These are phyloP conservation scores for Gymnarchus niloticus DNA, from an alignment of 2,113 vertebrate genomes.

Conservation along the genomic window DNA sequence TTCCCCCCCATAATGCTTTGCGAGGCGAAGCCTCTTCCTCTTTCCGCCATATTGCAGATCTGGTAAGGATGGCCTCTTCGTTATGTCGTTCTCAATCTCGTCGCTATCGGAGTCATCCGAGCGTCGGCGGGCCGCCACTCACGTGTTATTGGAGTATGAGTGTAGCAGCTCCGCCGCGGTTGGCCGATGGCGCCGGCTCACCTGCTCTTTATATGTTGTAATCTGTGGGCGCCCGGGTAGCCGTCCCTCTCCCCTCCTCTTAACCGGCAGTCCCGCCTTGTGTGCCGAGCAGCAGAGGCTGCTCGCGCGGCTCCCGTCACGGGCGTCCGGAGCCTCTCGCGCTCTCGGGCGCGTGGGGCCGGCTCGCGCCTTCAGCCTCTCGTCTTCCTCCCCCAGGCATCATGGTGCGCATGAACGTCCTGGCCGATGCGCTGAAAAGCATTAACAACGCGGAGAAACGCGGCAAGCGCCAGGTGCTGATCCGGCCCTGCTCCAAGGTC, in stretches of 20 bases:
- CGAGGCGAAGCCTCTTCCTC: slow-evolving; percentile 62
- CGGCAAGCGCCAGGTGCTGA: slow-evolving; percentile 96
- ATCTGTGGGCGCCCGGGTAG: background rate
- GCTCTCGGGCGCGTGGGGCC: too few relatives aligned
- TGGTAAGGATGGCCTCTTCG: slow-evolving; percentile 67
- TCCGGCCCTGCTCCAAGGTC: slow-evolving; percentile 96
- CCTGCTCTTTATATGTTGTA: background rate
- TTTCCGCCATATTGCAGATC: slow-evolving; percentile 97
- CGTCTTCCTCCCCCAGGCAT: slow-evolving; percentile 64
- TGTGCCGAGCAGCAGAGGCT: too few relatives aligned
- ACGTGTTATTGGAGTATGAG: background rate
- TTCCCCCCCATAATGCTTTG: slow-evolving; percentile 75
- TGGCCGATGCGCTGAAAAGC: slow-evolving; percentile 96
- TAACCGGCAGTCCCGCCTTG: too few relatives aligned
- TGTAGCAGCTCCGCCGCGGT: background rate
- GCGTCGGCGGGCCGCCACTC: background rate
- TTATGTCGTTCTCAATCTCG: slow-evolving; percentile 55
- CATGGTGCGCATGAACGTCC: slow-evolving; percentile 99
- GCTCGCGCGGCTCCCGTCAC: too few relatives aligned
- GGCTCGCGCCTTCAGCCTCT: background rate
- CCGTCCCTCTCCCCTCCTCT: too few relatives aligned
- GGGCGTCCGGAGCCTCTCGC: too few relatives aligned
- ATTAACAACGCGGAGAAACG: slow-evolving; percentile 99
- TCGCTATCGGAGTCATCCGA: slow-evolving; percentile 65
- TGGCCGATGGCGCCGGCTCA: background rate